Conservation (phyloP, 2,113 vertebrate species). For the Turnix velox region DNA sequence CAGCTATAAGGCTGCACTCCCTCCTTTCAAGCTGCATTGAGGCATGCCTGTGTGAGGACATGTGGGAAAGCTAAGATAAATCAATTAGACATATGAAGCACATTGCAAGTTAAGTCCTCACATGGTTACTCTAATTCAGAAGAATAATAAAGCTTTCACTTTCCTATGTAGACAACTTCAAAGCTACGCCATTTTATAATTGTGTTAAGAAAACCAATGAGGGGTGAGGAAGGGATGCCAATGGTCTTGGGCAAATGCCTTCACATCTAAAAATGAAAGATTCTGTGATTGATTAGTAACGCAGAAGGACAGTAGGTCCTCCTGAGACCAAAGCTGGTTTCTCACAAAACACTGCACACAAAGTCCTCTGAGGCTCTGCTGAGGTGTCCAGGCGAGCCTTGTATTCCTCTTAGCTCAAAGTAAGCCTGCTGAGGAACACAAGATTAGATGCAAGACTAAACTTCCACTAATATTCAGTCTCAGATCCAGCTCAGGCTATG, state of each 20-base stretch:
- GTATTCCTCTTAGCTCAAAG: not conserved
- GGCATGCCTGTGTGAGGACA: not conserved
- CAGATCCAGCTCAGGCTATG: not conserved
- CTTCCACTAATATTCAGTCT: not conserved
- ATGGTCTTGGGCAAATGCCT: not conserved
- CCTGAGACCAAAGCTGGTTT: not conserved
- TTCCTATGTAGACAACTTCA: not conserved
- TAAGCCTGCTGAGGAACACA: not conserved
- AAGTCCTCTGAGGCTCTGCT: not conserved
- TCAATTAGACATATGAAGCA: slow-evolving; percentile 44
- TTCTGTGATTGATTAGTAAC: not conserved
- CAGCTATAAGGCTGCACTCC: not conserved
- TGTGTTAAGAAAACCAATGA: not conserved
- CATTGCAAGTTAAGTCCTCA: not conserved
- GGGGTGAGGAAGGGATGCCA: not conserved
- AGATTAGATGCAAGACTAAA: not conserved
- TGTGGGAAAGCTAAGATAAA: slow-evolving; percentile 42
- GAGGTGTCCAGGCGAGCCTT: not conserved
- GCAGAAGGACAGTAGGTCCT: not conserved
- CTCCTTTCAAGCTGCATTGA: not conserved
- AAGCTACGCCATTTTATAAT: not conserved
- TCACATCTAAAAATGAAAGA: not conserved
- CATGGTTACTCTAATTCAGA: not conserved
- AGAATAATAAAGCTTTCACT: slow-evolving; percentile 21
- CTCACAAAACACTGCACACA: not conserved